phyloP scores from a whole-genome alignment of 2,113 vertebrate species.

The Tragelaphus imberbis region DNA sequence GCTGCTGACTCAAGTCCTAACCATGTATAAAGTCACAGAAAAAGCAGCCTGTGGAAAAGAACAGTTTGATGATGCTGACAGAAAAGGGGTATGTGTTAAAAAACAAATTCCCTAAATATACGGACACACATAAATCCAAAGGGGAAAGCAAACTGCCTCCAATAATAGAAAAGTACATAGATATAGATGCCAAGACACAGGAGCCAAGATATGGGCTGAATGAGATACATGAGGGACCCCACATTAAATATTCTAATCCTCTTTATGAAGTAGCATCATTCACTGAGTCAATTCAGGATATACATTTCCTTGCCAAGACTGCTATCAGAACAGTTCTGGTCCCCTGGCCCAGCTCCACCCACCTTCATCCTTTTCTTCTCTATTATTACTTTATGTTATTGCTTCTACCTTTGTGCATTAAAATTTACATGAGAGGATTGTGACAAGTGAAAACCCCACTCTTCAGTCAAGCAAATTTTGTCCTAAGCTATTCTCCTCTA shows the following conservation, averaged over 20 bases:
- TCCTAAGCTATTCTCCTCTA: not conserved
- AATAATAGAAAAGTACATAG: not conserved
- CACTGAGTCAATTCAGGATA: not conserved
- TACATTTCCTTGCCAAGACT: not conserved
- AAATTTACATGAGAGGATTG: not conserved
- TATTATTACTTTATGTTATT: conserved; percentile 21
- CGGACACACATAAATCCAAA: not conserved
- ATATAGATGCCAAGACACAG: not conserved
- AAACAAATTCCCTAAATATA: not conserved
- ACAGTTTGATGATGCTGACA: not conserved
- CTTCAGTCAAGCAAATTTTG: not conserved
- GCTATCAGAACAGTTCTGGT: not conserved
- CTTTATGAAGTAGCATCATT: not conserved
- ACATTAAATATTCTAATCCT: not conserved
- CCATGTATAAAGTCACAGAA: not conserved
- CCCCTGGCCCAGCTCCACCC: not conserved
- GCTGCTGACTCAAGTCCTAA: not conserved
- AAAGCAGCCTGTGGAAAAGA: not conserved
- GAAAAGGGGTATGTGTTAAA: not conserved
- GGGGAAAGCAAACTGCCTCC: not conserved
- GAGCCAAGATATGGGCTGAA: not conserved
- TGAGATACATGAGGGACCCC: not conserved
- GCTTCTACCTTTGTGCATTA: not conserved
- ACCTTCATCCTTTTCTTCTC: not conserved
- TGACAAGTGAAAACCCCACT: not conserved